These are phyloP conservation scores for Halcyon smyrnensis DNA, from an alignment of 2,797 vertebrate species.

Conservation along the genomic window DNA sequence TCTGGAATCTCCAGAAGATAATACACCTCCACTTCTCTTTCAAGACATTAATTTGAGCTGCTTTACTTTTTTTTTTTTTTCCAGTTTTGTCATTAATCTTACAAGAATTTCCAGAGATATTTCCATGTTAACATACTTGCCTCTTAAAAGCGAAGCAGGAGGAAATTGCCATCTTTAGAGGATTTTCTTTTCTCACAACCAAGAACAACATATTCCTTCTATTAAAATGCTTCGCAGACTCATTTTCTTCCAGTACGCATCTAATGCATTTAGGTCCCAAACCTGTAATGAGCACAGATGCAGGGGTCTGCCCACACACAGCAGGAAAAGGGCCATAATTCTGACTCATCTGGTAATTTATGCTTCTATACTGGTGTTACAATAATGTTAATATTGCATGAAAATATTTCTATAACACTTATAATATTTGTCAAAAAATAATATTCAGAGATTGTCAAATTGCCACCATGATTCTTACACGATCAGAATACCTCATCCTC, in stretches of 20 bases:
- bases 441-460: slow-evolving; percentile 50
- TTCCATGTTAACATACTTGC: neutral
- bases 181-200: neutral
- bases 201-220: neutral
- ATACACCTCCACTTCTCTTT: neutral
- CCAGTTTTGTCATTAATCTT: neutral
- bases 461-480: slow-evolving; percentile 40
- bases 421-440: slow-evolving; percentile 64
- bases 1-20: neutral
- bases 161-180: neutral
- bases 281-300: slow-evolving; percentile 69
- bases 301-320: slow-evolving; percentile 69
- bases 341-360: slow-evolving; percentile 74
- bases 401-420: slow-evolving; percentile 74
- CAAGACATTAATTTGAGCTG: neutral
- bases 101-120: neutral
- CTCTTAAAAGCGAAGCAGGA: neutral
- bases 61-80: neutral
- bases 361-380: slow-evolving; percentile 67
- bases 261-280: slow-evolving; percentile 59
- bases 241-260: neutral
- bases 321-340: slow-evolving; percentile 71
- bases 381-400: slow-evolving; percentile 72
- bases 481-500: neutral
- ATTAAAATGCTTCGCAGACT: slow-evolving; percentile 15